Evolutionary conservation across 2,797 vertebrate genomes (phyloP), one percentile per base, ranked within the genome.

Genomic region (Siniperca undulata): DNA sequence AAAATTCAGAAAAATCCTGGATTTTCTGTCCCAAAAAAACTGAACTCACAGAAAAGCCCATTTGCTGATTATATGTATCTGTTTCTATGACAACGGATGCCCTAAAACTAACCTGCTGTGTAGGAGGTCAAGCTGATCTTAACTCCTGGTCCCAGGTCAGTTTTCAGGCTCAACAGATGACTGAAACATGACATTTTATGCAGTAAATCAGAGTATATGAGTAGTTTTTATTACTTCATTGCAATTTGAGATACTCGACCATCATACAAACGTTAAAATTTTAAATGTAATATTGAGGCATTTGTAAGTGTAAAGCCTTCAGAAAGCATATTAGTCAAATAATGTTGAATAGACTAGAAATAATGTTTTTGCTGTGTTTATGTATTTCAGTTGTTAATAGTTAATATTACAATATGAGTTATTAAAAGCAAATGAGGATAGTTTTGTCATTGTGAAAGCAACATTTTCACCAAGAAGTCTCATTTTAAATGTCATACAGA

Each of bases 121-220:
- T 38, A 38, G 17, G 17, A 30, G 58, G 20, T 38, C 56, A 60
- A 10, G 14, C 17, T 58, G n/a, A 64, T 42, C 24, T 73, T 38
- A 40, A 19, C 9, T 58, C n/a, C 48, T 44, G 67, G 4, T 71
- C 27, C 16, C 27, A 14, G 36, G 46, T 74, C 64, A 80, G 70
- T 62, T 62, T 62, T 61, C 19, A 62, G 36, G 36, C 48, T 64
- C 27, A n/a, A 36, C 68, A 58, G 69, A 2, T 42, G 24, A 66
- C 64, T 46, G 42, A 30, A 27, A 69, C 34, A 40, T 40, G 8
- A 79, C 46, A 58, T 22, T 48, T 19, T 56, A n/a, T 27, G n/a
- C 19, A 52, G 27, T 42, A 55, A 55, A 3, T 67, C 38, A 58
- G 16, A 42, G 36, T 24, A 30, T 40, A 46, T 36, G 5, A 30